phyloP scores from a whole-genome alignment of 2,888 invertebrate species.

The Aphrophora alni region DNA sequence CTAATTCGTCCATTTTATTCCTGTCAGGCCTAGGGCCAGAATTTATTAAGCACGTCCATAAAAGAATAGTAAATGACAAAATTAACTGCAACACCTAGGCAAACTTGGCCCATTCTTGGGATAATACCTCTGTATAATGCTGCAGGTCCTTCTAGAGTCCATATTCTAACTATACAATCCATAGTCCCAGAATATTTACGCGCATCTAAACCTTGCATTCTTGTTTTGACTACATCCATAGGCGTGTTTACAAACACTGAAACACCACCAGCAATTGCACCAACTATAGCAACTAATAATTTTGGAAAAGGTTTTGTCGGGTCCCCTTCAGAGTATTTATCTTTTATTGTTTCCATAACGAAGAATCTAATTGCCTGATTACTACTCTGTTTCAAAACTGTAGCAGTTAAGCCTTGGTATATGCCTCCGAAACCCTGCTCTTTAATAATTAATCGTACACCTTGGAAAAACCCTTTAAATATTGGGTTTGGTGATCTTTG shows the following conservation, averaged over 20 bases:
- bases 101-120: conserved; percentile 92
- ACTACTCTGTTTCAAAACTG: conserved; percentile 96
- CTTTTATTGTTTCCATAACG: conserved; percentile 94
- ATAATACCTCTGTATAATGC: conserved; percentile 99
- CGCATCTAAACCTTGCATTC: conserved; percentile 90
- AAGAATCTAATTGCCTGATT: conserved; percentile 99
- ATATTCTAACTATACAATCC: conserved; percentile 90
- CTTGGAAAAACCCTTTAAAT: conserved; percentile 93
- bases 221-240: conserved; percentile 97
- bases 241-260: conserved; percentile 99
- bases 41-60: conserved; percentile 63
- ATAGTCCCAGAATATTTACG: conserved; percentile 91
- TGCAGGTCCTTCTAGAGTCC: conserved; percentile 88
- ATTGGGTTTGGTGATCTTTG: conserved; percentile 88
- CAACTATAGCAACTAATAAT: conserved; percentile 83
- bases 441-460: conserved; percentile 84
- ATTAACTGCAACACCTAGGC: conserved; percentile 98
- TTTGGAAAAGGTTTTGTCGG: conserved; percentile 84
- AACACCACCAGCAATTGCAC: conserved; percentile 92
- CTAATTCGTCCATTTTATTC: too few species aligned
- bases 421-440: conserved; percentile 72
- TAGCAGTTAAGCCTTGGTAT: conserved; percentile 96
- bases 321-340: conserved; percentile 88
- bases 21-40: not conserved
- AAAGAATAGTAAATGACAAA: conserved; percentile 99